These are phyloP conservation scores for Pipistrellus pipistrellus DNA, from an alignment of 2,797 vertebrate genomes.

Conservation along the genomic window DNA sequence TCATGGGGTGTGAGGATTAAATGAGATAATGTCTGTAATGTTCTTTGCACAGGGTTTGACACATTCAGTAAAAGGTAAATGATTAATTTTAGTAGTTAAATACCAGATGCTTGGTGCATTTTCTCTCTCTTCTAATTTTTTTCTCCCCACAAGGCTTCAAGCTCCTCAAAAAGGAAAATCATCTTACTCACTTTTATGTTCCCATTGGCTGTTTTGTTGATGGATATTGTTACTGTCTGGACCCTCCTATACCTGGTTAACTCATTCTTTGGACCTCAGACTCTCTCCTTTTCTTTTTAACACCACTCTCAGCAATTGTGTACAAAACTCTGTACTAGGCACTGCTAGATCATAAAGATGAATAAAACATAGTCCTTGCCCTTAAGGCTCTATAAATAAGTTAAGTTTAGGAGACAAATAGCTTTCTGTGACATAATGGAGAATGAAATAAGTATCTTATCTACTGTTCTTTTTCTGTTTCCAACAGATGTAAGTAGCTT, in stretches of 20 bases:
- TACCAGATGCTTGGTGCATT: constrained; percentile 25
- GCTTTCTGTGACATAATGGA: constrained; percentile 8
- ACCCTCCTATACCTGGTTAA: neutral
- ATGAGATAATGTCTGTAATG: constrained; percentile 61
- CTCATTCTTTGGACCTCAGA: neutral
- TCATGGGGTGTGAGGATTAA: constrained; percentile 49
- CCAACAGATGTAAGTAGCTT: neutral
- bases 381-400: constrained; percentile 27
- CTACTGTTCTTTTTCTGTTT: constrained; percentile 50
- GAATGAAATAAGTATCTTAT: constrained; percentile 48
- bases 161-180: neutral
- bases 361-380: constrained; percentile 33
- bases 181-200: neutral
- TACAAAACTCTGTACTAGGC: constrained; percentile 18
- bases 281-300: constrained; percentile 9
- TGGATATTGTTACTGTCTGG: neutral
- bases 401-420: constrained; percentile 32
- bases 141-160: too few relatives aligned
- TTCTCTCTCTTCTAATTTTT: neutral
- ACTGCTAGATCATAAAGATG: constrained; percentile 36
- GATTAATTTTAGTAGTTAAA: constrained; percentile 63
- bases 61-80: constrained; percentile 65
- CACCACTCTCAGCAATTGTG: neutral
- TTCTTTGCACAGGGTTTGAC: constrained; percentile 51
- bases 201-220: neutral